These are phyloP conservation scores for Xiphydria camelus DNA, from an alignment of 2,888 invertebrate genomes.

Conservation along the genomic window DNA sequence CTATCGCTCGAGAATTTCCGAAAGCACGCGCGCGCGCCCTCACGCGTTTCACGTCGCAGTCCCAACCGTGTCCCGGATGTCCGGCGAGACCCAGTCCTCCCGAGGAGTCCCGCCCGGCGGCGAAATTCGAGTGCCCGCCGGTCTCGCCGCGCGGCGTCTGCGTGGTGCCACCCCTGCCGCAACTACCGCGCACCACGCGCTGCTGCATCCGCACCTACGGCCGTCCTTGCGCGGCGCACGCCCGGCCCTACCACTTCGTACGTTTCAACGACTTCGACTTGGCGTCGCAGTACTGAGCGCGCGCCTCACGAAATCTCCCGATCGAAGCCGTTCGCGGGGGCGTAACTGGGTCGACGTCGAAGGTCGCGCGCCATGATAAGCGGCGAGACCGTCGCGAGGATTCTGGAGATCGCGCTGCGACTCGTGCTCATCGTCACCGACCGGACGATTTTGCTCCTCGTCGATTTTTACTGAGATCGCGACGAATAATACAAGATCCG, in stretches of 20 bases:
- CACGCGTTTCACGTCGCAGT: slow-evolving; percentile 22
- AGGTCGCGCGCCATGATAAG: background rate
- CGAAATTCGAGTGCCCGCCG: slow-evolving; percentile 26
- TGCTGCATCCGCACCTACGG: slow-evolving; percentile 41
- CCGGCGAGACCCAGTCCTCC: slow-evolving; percentile 26
- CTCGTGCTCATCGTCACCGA: slow-evolving; percentile 21
- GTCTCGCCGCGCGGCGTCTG: slow-evolving; percentile 29
- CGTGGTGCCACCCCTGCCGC: slow-evolving; percentile 36
- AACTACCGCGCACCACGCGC: slow-evolving; percentile 36
- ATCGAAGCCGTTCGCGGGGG: too few relatives aligned
- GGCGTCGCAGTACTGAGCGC: slow-evolving; percentile 32
- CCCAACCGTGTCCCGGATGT: slow-evolving; percentile 28
- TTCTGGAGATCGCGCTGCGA: slow-evolving; percentile 28
- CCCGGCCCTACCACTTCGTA: slow-evolving; percentile 23
- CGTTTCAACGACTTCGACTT: slow-evolving; percentile 32
- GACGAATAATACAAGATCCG: too few relatives aligned
- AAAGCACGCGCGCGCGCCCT: too few relatives aligned
- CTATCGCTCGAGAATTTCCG: too few relatives aligned
- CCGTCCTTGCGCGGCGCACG: slow-evolving; percentile 38
- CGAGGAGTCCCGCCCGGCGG: slow-evolving; percentile 14
- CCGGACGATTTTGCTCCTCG: slow-evolving; percentile 22
- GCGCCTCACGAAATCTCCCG: background rate
- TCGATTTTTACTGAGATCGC: slow-evolving; percentile 27
- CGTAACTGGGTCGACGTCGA: background rate
- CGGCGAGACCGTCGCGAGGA: slow-evolving; percentile 15